A percentile compares a stretch with the other conserved stretches of the same genome.
These are phyloP conservation scores for Lucinisca nassula DNA, from an alignment of 2,888 invertebrate species.

Conservation along the genomic window DNA sequence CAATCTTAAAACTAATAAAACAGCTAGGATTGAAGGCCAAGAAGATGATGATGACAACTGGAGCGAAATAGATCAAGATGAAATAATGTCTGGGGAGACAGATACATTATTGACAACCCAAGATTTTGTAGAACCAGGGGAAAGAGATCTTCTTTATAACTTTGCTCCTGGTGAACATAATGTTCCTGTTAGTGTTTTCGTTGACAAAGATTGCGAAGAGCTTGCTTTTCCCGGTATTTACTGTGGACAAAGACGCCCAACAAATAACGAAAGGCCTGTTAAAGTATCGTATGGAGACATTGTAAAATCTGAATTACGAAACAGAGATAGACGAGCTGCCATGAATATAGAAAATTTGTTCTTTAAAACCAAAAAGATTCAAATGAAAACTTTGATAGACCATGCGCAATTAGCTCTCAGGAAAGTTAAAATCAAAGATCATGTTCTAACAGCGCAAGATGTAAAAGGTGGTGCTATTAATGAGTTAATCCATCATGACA, in stretches of 20 bases:
- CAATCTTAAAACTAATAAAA: too few species aligned
- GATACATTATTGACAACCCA: conserved; percentile 56
- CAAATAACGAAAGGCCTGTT: conserved; percentile 41
- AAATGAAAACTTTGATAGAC: conserved; percentile 56
- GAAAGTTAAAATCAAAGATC: conserved; percentile 45
- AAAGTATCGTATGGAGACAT: conserved; percentile 28
- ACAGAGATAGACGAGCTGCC: conserved; percentile 50
- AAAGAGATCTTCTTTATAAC: conserved; percentile 60
- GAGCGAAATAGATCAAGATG: conserved; percentile 57
- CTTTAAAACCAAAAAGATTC: conserved; percentile 64
- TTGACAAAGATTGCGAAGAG: conserved; percentile 52
- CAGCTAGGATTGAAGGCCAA: too few species aligned
- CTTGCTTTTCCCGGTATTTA: conserved; percentile 61
- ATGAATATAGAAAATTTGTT: conserved; percentile 45
- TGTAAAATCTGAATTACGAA: conserved; percentile 24
- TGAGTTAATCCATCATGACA: conserved; percentile 36
- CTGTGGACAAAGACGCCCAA: conserved; percentile 42
- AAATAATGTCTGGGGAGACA: conserved; percentile 43
- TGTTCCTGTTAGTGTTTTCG: conserved; percentile 60
- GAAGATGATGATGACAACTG: conserved; percentile 38
- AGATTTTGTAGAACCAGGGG: conserved; percentile 51
- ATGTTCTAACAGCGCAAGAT: conserved; percentile 48
- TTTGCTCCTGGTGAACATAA: conserved; percentile 65
- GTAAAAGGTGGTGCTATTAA: conserved; percentile 15
- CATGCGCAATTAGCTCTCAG: conserved; percentile 56